phyloP scores from a whole-genome alignment of 2,888 invertebrate genomes.

The Aricia artaxerxes region DNA sequence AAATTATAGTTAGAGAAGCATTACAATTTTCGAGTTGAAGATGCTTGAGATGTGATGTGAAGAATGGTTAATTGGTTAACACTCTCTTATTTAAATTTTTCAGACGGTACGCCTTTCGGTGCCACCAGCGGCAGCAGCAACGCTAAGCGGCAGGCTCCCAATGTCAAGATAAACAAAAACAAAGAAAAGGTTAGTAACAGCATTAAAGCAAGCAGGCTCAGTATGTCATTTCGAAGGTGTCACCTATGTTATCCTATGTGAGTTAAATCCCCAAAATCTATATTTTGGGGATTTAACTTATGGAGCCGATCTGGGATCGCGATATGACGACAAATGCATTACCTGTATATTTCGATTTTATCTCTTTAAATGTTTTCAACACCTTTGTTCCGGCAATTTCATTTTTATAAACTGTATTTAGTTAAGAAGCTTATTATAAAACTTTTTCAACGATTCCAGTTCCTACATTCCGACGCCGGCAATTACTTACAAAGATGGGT shows the following conservation, averaged over 20 bases:
- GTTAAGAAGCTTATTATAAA: too few relatives aligned
- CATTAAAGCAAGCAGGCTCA: background rate
- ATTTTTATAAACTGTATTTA: too few relatives aligned
- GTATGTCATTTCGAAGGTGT: too few relatives aligned
- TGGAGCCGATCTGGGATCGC: too few relatives aligned
- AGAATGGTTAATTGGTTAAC: background rate
- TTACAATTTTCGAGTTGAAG: slow-evolving; percentile 34
- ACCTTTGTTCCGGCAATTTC: too few relatives aligned
- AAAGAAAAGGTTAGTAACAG: slow-evolving; percentile 62
- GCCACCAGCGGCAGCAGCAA: background rate
- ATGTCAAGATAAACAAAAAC: slow-evolving; percentile 63
- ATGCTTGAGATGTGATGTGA: background rate
- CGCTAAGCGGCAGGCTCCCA: slow-evolving; percentile 50
- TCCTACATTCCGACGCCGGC: slow-evolving; percentile 70
- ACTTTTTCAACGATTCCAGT: slow-evolving; percentile 50
- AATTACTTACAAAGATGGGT: slow-evolving; percentile 83
- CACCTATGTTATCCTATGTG: too few relatives aligned
- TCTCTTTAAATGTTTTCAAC: too few relatives aligned
- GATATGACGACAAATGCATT: too few relatives aligned
- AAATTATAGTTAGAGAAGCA: too few relatives aligned
- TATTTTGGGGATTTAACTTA: too few relatives aligned
- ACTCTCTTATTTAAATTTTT: background rate
- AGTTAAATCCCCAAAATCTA: too few relatives aligned
- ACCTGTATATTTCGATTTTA: too few relatives aligned
- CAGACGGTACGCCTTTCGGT: background rate